Evolutionary conservation across 2,113 vertebrate species (phyloP).

Genomic region (Rhabdomys dilectus): DNA sequence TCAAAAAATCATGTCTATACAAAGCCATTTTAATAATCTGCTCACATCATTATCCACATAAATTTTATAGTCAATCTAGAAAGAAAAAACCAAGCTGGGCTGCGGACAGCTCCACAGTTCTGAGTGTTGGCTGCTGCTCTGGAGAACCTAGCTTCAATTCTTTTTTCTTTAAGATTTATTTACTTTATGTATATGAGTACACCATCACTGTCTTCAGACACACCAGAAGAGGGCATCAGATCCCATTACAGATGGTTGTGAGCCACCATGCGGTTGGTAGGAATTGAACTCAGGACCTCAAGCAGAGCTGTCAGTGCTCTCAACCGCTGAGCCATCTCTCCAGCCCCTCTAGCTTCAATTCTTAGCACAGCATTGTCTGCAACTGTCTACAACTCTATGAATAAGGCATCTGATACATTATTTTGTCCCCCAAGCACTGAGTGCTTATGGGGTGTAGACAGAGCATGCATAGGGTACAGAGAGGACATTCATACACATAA

Average conservation of each 20-base stretch:
- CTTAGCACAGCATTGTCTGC: background rate
- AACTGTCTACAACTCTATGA: background rate
- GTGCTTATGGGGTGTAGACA: too few species aligned
- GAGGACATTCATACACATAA: background rate
- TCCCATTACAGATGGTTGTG: too few species aligned
- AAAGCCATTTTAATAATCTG: constrained; percentile 58
- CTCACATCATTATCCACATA: background rate
- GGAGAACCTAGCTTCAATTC: background rate
- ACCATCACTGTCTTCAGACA: too few species aligned
- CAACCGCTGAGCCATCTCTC: too few species aligned
- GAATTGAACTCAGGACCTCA: too few species aligned
- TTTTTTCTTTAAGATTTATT: too few species aligned
- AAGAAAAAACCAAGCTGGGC: background rate
- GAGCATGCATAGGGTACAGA: background rate
- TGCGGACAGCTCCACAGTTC: background rate
- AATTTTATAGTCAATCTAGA: background rate
- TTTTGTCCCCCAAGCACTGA: background rate
- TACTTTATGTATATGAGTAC: too few species aligned
- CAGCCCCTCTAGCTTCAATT: background rate
- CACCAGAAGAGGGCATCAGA: too few species aligned
- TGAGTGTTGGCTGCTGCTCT: background rate
- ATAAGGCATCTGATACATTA: background rate
- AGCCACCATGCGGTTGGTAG: too few species aligned
- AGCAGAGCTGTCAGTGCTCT: too few species aligned
- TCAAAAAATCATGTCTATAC: background rate